These are phyloP conservation scores for Hesperia comma DNA, from an alignment of 2,888 invertebrate species.

Conservation along the genomic window DNA sequence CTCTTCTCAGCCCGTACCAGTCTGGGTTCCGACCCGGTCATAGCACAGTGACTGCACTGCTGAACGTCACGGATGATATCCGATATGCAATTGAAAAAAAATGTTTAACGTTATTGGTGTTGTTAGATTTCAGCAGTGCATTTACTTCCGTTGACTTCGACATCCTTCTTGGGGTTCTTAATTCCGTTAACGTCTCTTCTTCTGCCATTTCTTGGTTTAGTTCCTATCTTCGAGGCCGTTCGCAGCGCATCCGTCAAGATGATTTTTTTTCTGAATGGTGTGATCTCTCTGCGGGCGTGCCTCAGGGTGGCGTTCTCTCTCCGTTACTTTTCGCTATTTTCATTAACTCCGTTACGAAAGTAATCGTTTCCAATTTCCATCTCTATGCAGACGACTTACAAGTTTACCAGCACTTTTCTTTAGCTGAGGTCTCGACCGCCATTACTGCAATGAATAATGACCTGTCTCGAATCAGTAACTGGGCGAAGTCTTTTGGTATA, in stretches of 20 bases:
- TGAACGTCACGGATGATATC: too few relatives aligned
- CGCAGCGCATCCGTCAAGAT: background rate
- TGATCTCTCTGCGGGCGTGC: slow-evolving; percentile 4
- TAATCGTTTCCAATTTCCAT: slow-evolving; percentile 2
- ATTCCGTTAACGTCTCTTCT: slow-evolving; percentile 7
- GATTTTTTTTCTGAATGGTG: background rate
- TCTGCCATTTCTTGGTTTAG: slow-evolving; percentile 1
- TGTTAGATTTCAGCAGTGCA: too few relatives aligned
- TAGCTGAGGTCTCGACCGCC: too few relatives aligned
- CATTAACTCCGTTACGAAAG: slow-evolving; percentile 13
- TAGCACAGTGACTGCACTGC: too few relatives aligned
- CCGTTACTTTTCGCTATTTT: slow-evolving; percentile 21
- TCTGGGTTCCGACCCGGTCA: too few relatives aligned
- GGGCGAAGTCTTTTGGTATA: slow-evolving; percentile 9
- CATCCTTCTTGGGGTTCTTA: slow-evolving; percentile 15
- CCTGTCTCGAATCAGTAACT: background rate
- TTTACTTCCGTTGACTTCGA: slow-evolving; percentile 22
- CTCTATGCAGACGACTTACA: background rate
- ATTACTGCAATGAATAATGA: background rate
- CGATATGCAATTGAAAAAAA: too few relatives aligned
- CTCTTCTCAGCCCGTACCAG: slow-evolving; percentile 1
- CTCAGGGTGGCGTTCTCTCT: too few relatives aligned
- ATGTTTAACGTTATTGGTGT: too few relatives aligned
- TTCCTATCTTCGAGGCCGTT: slow-evolving; percentile 1
- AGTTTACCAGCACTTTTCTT: too few relatives aligned